Base-by-base conservation (phyloP, 2,113 vertebrate genomes). In the Sphaerodactylus townsendi region DNA sequence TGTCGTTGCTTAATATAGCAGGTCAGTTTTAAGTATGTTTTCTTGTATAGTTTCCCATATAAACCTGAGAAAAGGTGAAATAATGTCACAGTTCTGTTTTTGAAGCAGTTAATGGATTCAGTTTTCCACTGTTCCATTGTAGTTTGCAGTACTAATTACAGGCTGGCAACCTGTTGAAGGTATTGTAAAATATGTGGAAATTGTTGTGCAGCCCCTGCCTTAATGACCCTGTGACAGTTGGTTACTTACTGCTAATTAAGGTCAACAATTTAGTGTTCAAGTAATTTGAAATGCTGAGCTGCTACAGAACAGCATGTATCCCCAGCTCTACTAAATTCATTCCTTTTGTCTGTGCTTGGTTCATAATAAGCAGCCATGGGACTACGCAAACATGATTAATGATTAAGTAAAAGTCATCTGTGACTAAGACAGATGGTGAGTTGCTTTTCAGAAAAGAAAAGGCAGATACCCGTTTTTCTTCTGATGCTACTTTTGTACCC, bases 211-310 rank as follows among this genome's bases (percentile, higher is more conserved):
- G 39, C 19, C 2, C 28, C 50, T 84, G 15, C 19, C 23, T 21
- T 64, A 48, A 73, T 66, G 37, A 73, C 62, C 64, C 64, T 39
- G 81, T 83, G 46, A 56, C 44, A 0, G 0, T 83, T 72, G 50
- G 66, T 82, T 82, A 56, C 91, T 46, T 56, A 82, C 46, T 37
- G 3, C 50, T 69, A 88, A 74, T 86, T 82, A 77, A 87, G 48
- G 74, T 77, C 72, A 41, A 82, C 79, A 72, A 10, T 56, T 90
- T 79, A 82, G 21, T 71, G 81, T 69, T 74, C 35, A 73, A 13
- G 79, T 92, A 77, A 79, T 64, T 86, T 81, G 76, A 81, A 90
- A 84, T 39, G 77, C n/a, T 88, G 85, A 87, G 17, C 82, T 88
- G 90, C 33, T 66, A 75, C 48, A 80, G 81, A 68, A 25, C 41